Evolutionary conservation across 2,888 invertebrate genomes (phyloP), one percentile per base, ranked within the genome.

Genomic region (Sclerodermus sp.): DNA sequence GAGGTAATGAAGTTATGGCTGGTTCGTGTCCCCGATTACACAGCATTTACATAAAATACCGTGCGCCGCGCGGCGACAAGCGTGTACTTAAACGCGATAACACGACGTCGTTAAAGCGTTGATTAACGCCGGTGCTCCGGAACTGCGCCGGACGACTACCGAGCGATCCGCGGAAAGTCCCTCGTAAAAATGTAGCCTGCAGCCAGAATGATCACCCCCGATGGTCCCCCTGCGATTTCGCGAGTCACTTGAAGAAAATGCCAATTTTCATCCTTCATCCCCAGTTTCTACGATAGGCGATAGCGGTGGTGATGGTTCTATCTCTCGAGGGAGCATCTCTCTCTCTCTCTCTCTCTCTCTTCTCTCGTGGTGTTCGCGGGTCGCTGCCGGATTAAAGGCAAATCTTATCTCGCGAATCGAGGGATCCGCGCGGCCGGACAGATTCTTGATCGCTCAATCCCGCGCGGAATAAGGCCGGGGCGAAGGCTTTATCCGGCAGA

Each of bases 1-100:
- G 39, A 45, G 60, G 63, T 70, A 71, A 71, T 68, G 66, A 71
- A 71, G 69, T 72, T 74, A 74, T 71, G 67, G 70, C 69, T 45
- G 57, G 57, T 65, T 64, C 65, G 62, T 65, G 70, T 68, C 66
- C 67, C 58, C 68, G 67, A 73, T 72, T 71, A 71, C 58, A 68
- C 62, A 62, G 60, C 51, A 69, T 73, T 71, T 70, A 65, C 69
- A 72, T 72, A 67, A 65, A 71, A 68, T 64, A 56, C 58, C 66
- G 58, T 66, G 62, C 58, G 61, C 58, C 10, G 41, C 16, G 29
- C 41, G 32, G 42, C 44, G 49, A 41, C 40, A 38, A 47, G 50
- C 53, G 51, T 57, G 46, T 44, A 57, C 47, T 58, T 55, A 55
- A 56, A 57, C 38, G 54, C 39, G 43, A 60, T 55, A 58, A 57